A percentile compares a stretch with the other conserved stretches of the same genome.
These are phyloP conservation scores for Tyrophagus putrescentiae DNA, from an alignment of 1,140 invertebrate genomes.

Conservation along the genomic window DNA sequence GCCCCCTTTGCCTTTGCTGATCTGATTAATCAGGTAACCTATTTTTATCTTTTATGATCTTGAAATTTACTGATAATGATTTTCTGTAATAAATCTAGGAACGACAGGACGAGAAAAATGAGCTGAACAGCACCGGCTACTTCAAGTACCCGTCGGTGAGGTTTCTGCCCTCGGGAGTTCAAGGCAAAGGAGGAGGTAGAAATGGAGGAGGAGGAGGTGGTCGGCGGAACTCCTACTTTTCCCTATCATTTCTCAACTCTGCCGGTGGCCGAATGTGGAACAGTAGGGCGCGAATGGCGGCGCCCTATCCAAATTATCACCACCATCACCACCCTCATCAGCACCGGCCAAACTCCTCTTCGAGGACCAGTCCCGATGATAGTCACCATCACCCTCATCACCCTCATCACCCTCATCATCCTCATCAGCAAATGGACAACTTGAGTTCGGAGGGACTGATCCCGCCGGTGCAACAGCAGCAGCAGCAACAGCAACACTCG, in stretches of 20 bases:
- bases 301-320: neutral
- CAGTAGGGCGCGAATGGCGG: neutral
- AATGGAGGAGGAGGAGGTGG: too few relatives aligned
- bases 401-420: neutral
- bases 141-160: slow-evolving; percentile 16
- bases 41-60: neutral
- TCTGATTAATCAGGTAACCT: slow-evolving; percentile 11
- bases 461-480: neutral
- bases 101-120: neutral
- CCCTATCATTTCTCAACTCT: neutral
- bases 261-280: neutral
- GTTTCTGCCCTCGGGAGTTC: neutral
- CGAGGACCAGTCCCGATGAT: neutral
- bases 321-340: slow-evolving; percentile 1
- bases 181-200: neutral
- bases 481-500: neutral
- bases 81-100: neutral
- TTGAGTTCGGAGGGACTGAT: slow-evolving; percentile 2
- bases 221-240: too few relatives aligned
- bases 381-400: neutral
- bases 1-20: slow-evolving; percentile 17
- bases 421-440: neutral
- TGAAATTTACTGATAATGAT: neutral
- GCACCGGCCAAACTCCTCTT: neutral
- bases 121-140: neutral